These are phyloP conservation scores for Gyrodactylus salaris DNA, from an alignment of 1,140 invertebrate species.

Conservation along the genomic window DNA sequence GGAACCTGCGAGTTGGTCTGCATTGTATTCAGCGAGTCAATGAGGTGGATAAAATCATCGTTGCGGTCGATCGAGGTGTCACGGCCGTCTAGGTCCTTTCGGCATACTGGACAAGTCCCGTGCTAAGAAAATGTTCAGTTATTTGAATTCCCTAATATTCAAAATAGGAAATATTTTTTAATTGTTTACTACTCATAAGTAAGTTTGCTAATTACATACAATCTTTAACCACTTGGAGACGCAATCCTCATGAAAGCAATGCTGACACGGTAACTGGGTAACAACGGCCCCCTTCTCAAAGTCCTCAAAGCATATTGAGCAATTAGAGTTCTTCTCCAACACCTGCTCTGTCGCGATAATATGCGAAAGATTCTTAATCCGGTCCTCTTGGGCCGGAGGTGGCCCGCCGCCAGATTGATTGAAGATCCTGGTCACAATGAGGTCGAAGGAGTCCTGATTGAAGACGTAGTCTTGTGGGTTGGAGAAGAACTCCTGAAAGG, in stretches of 20 bases:
- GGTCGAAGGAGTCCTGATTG: background rate
- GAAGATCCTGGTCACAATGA: background rate
- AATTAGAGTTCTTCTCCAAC: background rate
- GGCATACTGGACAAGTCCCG: conserved; percentile 1
- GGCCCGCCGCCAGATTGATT: background rate
- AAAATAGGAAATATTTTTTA: no score
- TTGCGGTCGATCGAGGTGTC: background rate
- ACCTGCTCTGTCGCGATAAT: background rate
- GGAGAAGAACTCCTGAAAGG: background rate
- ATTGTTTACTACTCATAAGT: no score
- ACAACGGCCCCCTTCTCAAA: background rate
- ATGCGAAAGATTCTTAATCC: background rate
- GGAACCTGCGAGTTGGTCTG: no score
- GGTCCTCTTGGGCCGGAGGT: background rate
- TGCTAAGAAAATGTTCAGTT: background rate
- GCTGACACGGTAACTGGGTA: background rate
- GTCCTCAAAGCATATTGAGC: background rate
- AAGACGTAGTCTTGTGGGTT: background rate
- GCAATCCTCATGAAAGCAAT: background rate
- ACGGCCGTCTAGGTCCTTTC: background rate
- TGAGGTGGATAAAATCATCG: background rate
- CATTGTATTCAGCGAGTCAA: background rate
- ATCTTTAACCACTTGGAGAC: background rate
- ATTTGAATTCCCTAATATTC: no score
- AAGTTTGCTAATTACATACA: no score